Base-by-base conservation (phyloP, 2,797 vertebrate species). In the Channallabes apus region DNA sequence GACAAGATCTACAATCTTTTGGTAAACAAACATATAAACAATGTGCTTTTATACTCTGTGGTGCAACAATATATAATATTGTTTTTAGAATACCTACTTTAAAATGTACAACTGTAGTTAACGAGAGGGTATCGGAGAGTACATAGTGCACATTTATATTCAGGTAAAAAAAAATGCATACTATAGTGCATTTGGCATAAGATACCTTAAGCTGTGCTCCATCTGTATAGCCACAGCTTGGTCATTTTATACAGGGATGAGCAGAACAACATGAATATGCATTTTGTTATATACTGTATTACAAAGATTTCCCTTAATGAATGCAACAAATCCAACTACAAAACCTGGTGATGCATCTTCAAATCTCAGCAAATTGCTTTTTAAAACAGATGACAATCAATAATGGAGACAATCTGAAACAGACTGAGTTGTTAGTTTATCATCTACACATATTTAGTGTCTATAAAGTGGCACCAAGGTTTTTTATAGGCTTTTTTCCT, bases 151-250 rank as follows among this genome's bases (percentile, higher is more conserved):
- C 65, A 46, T 73, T 61, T 11, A 83, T 64, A 83, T 75, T 83
- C 82, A 76, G 5, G 4, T 22, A 20, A 38, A 61, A 61, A 29
- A 62, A 41, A 61, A 6, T 51, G 62, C 35, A 73, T 83, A 75
- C 64, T 24, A 54, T 46, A 18, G 69, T 75, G 71, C 59, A 41
- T 64, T 75, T 83, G 82, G 82, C 59, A 75, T 75, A 54, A 64
- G 20, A 76, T 56, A 27, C n/a, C 29, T 65, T 76, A 59, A 82
- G 81, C 81, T 18, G 41, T 24, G 41, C 72, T 76, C 82, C 82
- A 84, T 84, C 82, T 84, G 82, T 76, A 41, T 76, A 76, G 27
- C 61, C n/a, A 76, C 71, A 76, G 72, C 72, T 84, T 76, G 71
- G 29, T 56, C 38, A 54, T 58, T 80, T 72, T 41, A 61, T 80